Evolutionary conservation across 2,888 invertebrate genomes (phyloP), one percentile per base, ranked within the genome.

Genomic region (Ischnus inquisitorius): DNA sequence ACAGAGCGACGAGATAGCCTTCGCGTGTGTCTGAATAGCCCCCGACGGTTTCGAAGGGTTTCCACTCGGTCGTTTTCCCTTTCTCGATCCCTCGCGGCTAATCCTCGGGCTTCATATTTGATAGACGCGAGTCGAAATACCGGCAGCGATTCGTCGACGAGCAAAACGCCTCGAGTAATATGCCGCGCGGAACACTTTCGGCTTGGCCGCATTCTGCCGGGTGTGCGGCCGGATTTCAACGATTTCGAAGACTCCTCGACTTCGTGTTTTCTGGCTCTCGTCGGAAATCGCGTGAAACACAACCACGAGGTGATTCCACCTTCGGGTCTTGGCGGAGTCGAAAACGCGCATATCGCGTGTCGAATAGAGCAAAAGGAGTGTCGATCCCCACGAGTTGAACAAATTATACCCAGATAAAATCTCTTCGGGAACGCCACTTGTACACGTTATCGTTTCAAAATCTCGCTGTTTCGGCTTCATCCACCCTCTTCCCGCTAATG

Each of bases 21-120:
- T 34, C 74, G 79, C 79, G 67, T 67, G 76, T 76, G 67, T 80
- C 51, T 80, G 68, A 84, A 84, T 81, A 69, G 74, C 43, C 46
- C 48, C 51, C 34, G 54, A 25, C 64, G 69, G 64, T 82, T 83
- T 68, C 79, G 77, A 85, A 83, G 83, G 85, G 82, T 72, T 67
- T 41, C 46, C 39, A 43, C 46, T 68, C 62, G 14, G 51, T 41
- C 41, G 62, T 43, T 43, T 62, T 71, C 69, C 41, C 71, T 51
- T 22, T 6, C 14, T 65, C 57, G 5, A 14, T 28, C 48, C 64
- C 69, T 57, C 60, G 39, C 54, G 57, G 74, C 65, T 77, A 80
- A 87, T 83, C 86, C 84, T 4, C 83, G 71, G 88, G 89, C 87
- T 88, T 88, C 90, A 90, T 90, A 91, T 90, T 91, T 90, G 90